Percentiles rank a stretch among this genome's conserved stretches.
phyloP scores from a whole-genome alignment of 2,797 vertebrate genomes.

The Margarornis squamiger region DNA sequence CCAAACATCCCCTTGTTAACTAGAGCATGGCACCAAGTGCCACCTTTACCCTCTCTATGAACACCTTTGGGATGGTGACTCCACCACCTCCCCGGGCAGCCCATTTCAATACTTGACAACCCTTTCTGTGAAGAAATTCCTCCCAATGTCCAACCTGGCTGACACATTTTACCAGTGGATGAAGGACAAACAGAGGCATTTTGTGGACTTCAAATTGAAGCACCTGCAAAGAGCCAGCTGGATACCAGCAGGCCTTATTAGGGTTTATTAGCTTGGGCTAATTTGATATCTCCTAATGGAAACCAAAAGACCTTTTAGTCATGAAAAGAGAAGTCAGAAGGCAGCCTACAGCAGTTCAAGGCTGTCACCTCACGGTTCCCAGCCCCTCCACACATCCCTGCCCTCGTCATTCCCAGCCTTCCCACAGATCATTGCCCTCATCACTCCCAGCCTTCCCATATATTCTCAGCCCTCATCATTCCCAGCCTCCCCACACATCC shows the following conservation, averaged over 20 bases:
- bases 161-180: neutral
- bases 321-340: neutral
- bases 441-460: too few relatives aligned
- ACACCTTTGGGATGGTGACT: neutral
- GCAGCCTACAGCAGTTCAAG: accelerated
- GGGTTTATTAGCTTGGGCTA: neutral
- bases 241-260: neutral
- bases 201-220: neutral
- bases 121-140: neutral
- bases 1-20: neutral
- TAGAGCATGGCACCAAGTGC: neutral
- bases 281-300: neutral
- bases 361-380: neutral
- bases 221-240: neutral
- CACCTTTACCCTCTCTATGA: neutral
- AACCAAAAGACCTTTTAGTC: neutral
- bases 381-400: neutral
- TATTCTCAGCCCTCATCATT: too few relatives aligned
- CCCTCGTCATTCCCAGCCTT: too few relatives aligned
- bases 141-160: neutral
- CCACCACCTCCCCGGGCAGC: neutral
- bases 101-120: neutral
- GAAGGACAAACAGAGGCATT: neutral
- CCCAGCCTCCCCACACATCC: too few relatives aligned
- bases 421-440: too few relatives aligned